Base-by-base conservation (phyloP, 2,797 vertebrate species). In the Carapus acus region DNA sequence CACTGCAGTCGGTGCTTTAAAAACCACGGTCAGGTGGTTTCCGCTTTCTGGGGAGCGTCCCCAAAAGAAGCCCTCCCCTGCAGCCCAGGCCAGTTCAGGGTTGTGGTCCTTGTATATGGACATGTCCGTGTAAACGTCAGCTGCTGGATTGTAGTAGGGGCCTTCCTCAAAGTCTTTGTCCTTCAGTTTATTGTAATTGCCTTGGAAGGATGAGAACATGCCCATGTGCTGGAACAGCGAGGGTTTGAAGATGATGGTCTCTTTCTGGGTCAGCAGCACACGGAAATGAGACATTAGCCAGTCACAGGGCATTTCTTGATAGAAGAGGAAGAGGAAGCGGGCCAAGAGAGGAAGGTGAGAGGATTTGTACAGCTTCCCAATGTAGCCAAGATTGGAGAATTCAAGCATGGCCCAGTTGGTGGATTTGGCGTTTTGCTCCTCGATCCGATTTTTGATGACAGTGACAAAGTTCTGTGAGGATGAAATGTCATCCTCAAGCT, bases 221-320 rank as follows among this genome's bases (percentile, higher is more conserved):
- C 88, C 88, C 71, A 86, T 63, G 45, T 90, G 90, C 67, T 90
- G 86, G 73, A 96, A 94, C 16, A 94, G 74, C 0, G 93, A 91
- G 0, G 91, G 87, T 15, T 76, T 88, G 52, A 94, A 86, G 47
- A 78, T 69, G 45, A 96, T 91, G 0, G 73, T 51, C 0, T 87
- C 73, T 14, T 73, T 87, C 65, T 95, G 93, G 13, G 85, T 77
- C 43, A 94, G 74, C 43, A 94, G 67, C 2, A 62, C 65, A 48
- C 82, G 76, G 58, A 95, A 95, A 47, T 91, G 88, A 6, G 41
- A 49, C 54, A 96, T 78, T 49, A 97, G 70, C 84, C 89, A 90
- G 63, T 94, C 91, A 0, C 89, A 92, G 0, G 92, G 90, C 87
- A 89, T 90, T 64, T 94, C 91, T 73, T 89, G 89, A 56, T 91